Evolutionary conservation across 2,888 invertebrate species (phyloP), one percentile per base, ranked within the genome.

Genomic region (Aspidiotus destructor): DNA sequence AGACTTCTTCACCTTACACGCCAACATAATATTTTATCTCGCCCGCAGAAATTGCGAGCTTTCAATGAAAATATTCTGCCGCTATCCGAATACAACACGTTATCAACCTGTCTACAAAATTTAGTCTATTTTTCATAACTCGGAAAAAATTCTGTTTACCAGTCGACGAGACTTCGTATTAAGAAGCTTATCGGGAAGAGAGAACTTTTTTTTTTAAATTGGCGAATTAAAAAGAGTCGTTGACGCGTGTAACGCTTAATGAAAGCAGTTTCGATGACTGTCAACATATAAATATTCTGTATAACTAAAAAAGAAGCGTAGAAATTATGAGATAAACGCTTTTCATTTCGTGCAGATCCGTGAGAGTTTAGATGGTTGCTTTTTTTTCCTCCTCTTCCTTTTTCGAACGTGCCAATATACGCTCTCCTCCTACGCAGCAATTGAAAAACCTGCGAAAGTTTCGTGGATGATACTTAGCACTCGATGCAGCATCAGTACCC

Each of bases 241-340:
- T 48, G 48, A 48, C 48, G 48, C 48, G 48, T 48, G 48, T n/a
- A 48, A 48, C 48, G 48, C 48, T 48, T 48, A 48, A 48, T 48
- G 48, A 48, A 48, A 48, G 48, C 48, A 48, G 48, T 48, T 48
- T 48, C 48, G 67, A 67, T 67, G 58, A 67, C 67, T 67, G 67
- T 67, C 67, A 67, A 67, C 67, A 67, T 67, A 67, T 67, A 67
- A 67, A 67, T 67, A 67, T 67, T 67, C 67, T n/a, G 28, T 28
- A 28, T 28, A 67, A 67, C 60, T 67, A 28, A 16, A 48, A 67
- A 67, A 67, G 58, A 54, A 67, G 67, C 67, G 60, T 60, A 28
- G 67, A 67, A 67, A 54, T 67, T 67, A 40, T 58, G 60, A 16
- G 58, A 58, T 67, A 67, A 67, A 67, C 67, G 58, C 44, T 67